A percentile compares a stretch with the other conserved stretches of the same genome.
phyloP scores from a whole-genome alignment of 2,113 vertebrate species.

The Strix uralensis region DNA sequence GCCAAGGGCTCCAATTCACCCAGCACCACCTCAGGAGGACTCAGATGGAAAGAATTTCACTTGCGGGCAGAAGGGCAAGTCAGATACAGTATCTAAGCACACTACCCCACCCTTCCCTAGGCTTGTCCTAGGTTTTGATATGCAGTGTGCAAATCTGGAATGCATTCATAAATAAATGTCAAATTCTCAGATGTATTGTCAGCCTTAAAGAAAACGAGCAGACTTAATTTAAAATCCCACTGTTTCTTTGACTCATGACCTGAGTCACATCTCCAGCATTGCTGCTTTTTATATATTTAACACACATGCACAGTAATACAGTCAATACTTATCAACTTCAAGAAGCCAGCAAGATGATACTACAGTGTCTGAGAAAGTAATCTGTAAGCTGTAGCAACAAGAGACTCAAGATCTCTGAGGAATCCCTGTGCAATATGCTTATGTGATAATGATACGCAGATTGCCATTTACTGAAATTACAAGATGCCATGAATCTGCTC shows the following conservation, averaged over 20 bases:
- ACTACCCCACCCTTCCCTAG: conserved; percentile 1
- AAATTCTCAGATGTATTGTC: conserved; percentile 11
- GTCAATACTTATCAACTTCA: background rate
- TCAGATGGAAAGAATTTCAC: conserved; percentile 63
- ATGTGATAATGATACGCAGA: background rate
- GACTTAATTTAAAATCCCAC: conserved; percentile 31
- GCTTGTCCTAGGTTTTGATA: background rate
- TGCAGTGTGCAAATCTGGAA: conserved; percentile 19
- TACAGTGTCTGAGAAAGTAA: background rate
- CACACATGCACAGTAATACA: background rate
- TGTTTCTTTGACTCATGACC: conserved; percentile 42
- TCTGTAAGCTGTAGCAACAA: background rate
- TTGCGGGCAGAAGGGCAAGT: conserved; percentile 32
- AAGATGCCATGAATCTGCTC: background rate
- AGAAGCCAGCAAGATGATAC: background rate
- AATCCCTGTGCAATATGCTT: background rate
- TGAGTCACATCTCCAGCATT: conserved; percentile 13
- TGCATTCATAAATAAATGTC: conserved; percentile 46
- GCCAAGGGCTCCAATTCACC: background rate
- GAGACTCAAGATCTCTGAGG: background rate
- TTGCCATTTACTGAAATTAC: background rate
- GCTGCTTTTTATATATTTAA: background rate
- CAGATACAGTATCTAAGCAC: conserved; percentile 36
- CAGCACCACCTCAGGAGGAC: conserved; percentile 9
- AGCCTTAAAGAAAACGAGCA: conserved; percentile 27